Evolutionary conservation across 2,113 vertebrate species (phyloP).

Genomic region (Cyphomyrus discorhynchus): DNA sequence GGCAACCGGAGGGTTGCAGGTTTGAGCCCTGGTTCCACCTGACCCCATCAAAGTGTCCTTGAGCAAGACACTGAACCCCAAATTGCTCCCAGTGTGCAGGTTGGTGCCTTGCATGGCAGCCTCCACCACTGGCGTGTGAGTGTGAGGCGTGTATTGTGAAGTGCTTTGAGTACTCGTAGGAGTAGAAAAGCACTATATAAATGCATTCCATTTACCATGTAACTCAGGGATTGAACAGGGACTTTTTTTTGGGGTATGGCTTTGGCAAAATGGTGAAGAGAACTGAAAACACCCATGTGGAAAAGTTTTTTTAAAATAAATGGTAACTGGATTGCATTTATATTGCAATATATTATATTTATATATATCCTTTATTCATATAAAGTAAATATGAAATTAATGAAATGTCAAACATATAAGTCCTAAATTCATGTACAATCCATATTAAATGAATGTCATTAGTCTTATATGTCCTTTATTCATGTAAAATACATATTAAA

Average conservation of each 20-base stretch:
- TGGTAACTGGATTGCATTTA: too few relatives aligned
- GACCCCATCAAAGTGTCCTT: too few relatives aligned
- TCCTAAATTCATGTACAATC: not conserved
- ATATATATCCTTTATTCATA: not conserved
- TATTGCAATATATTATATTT: too few relatives aligned
- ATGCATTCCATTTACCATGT: not conserved
- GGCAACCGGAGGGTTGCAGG: too few relatives aligned
- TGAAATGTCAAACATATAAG: not conserved
- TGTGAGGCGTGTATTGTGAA: too few relatives aligned
- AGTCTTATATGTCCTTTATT: not conserved
- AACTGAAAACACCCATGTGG: not conserved
- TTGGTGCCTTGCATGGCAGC: too few relatives aligned
- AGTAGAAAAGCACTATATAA: too few relatives aligned
- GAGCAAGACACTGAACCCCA: too few relatives aligned
- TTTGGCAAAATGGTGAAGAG: not conserved
- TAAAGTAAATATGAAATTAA: not conserved
- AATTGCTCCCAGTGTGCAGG: too few relatives aligned
- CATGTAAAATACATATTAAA: not conserved
- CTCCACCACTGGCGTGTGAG: too few relatives aligned
- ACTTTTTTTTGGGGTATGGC: not conserved
- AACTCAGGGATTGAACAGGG: not conserved
- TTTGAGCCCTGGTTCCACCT: too few relatives aligned
- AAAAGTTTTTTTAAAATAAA: not conserved
- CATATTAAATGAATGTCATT: not conserved
- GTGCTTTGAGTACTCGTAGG: too few relatives aligned